Percentiles rank a stretch among this genome's conserved stretches.
These are phyloP conservation scores for Penaeus chinensis DNA, from an alignment of 1,140 invertebrate genomes.

Conservation along the genomic window DNA sequence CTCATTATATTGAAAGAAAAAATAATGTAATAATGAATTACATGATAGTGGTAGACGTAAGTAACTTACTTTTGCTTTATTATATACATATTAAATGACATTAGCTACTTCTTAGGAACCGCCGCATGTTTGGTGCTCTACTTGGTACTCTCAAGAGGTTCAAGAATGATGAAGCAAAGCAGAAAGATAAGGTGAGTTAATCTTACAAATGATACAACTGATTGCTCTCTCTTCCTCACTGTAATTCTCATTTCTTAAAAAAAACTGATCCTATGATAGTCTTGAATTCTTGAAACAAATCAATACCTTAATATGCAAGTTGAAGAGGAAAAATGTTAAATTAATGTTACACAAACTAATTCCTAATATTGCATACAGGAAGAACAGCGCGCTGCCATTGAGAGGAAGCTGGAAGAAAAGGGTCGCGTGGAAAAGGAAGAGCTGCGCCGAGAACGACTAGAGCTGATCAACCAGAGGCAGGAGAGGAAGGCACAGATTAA, in stretches of 20 bases:
- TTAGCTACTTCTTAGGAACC: slow-evolving; percentile 74
- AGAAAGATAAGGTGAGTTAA: slow-evolving; percentile 76
- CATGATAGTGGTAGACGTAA: neutral
- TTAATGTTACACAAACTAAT: slow-evolving; percentile 59
- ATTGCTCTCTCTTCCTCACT: no score
- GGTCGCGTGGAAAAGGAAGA: slow-evolving; percentile 87
- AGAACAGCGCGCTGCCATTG: slow-evolving; percentile 87
- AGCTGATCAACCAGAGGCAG: slow-evolving; percentile 86
- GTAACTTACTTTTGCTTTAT: no score
- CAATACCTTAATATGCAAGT: no score
- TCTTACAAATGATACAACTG: neutral
- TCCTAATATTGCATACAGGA: slow-evolving; percentile 71
- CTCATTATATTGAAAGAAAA: slow-evolving; percentile 23
- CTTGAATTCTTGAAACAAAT: no score
- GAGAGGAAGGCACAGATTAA: slow-evolving; percentile 89
- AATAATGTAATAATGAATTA: neutral
- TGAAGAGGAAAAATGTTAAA: neutral
- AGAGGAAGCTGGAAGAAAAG: slow-evolving; percentile 92
- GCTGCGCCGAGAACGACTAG: slow-evolving; percentile 84
- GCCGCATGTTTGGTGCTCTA: slow-evolving; percentile 94
- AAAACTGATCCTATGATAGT: no score
- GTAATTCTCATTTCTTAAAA: no score
- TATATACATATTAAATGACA: neutral
- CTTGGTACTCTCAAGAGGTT: slow-evolving; percentile 95
- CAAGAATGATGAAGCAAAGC: slow-evolving; percentile 90